These are phyloP conservation scores for Heliothis subflexa DNA, from an alignment of 1,140 invertebrate species.

Conservation along the genomic window DNA sequence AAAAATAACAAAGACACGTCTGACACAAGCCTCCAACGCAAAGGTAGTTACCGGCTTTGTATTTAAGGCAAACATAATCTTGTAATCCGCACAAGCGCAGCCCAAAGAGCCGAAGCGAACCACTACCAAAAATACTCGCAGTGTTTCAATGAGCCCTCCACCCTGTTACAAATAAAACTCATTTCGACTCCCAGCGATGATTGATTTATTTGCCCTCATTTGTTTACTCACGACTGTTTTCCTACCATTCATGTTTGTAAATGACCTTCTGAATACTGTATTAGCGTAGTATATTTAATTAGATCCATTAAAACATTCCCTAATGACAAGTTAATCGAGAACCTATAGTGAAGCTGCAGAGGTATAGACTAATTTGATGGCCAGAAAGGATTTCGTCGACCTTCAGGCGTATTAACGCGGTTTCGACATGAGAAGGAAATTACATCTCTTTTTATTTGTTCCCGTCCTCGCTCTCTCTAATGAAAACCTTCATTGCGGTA, in stretches of 20 bases:
- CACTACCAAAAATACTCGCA: slow-evolving; percentile 43
- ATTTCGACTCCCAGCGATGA: slow-evolving; percentile 4
- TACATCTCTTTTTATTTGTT: slow-evolving; percentile 67
- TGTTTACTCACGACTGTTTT: slow-evolving; percentile 25
- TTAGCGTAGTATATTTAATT: background rate
- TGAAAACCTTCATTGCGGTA: slow-evolving; percentile 71
- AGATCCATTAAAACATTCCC: slow-evolving; percentile 7
- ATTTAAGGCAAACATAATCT: slow-evolving; percentile 48
- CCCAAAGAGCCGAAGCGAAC: background rate
- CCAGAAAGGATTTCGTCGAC: slow-evolving; percentile 66
- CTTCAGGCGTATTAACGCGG: slow-evolving; percentile 68
- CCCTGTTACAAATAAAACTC: slow-evolving; percentile 21
- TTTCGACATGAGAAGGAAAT: slow-evolving; percentile 69
- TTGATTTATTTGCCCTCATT: slow-evolving; percentile 38
- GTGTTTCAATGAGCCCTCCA: slow-evolving; percentile 1
- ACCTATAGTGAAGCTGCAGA: slow-evolving; percentile 51
- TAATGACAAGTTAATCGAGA: slow-evolving; percentile 43
- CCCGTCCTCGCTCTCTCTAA: slow-evolving; percentile 56
- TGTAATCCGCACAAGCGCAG: slow-evolving; percentile 44
- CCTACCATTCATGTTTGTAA: slow-evolving; percentile 22
- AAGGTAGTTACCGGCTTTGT: slow-evolving; percentile 46
- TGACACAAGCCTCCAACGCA: background rate
- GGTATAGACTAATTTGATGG: slow-evolving; percentile 60
- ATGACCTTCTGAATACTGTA: background rate
- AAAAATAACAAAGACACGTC: slow-evolving; percentile 13